Evolutionary conservation across 2,113 vertebrate species (phyloP), one percentile per base, ranked within the genome.

Genomic region (Hemichromis elongatus): DNA sequence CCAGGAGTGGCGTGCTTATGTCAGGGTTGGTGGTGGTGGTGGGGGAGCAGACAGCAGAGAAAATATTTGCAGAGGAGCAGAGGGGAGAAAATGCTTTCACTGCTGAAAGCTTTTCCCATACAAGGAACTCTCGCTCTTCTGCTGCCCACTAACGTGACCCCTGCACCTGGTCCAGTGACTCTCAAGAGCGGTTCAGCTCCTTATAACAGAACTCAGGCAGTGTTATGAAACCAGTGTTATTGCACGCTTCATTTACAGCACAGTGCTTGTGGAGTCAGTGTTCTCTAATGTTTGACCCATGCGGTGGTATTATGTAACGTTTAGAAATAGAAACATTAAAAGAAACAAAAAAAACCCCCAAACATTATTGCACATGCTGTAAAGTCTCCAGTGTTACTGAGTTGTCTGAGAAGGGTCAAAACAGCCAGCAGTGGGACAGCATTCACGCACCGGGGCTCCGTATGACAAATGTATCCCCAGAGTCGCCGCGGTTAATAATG

Each of bases 401-500:
- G 12, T 73, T 26, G 47, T 68, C 66, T 66, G 59, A 81, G 47
- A 18, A 37, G 77, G 16, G 57, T 37, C 37, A 33, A 57, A 68
- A 81, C 47, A 55, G 19, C 30, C 47, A 45, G 47, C 53, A 40
- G 80, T 18, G 47, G 45, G 70, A 85, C 81, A 59, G 26, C 70
- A 4, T 40, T 83, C 83, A 61, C 78, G 77, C 90, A 85, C 82
- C 84, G 13, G 88, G 82, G 56, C 82, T 81, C 78, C 84, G 35
- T 59, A 54, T 89, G 89, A 86, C 80, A 81, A 53, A 80, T 28
- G 86, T 79, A 79, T 84, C 57, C 77, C 78, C 24, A 63, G 83
- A 86, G 87, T 81, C 77, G 80, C 92, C 92, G 90, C 52, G 80
- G 91, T 94, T 94, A 95, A 93, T 86, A 73, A 88, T 80, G 91